A percentile compares a stretch with the other conserved stretches of the same genome.
phyloP scores from a whole-genome alignment of 2,888 invertebrate genomes.

The Heliconius ethilla region DNA sequence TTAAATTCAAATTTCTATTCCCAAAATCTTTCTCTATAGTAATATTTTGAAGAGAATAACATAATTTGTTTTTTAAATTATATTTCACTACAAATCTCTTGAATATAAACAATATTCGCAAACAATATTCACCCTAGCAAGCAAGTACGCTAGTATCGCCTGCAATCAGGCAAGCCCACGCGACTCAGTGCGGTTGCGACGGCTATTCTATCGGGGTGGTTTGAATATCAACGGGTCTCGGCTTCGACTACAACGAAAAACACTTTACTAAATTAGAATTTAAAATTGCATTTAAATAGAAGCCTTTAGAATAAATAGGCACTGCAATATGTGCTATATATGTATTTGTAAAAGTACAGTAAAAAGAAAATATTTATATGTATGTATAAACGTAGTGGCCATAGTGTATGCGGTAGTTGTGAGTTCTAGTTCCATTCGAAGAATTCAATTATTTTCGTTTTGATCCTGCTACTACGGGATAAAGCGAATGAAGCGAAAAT shows the following conservation, averaged over 20 bases:
- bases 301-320: background rate
- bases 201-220: conserved; percentile 63
- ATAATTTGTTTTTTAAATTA: background rate
- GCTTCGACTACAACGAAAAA: conserved; percentile 60
- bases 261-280: conserved; percentile 67
- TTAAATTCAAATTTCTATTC: too few relatives aligned
- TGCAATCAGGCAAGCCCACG: conserved; percentile 72
- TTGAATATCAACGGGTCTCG: conserved; percentile 77
- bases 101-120: background rate
- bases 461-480: background rate
- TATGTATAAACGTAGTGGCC: too few relatives aligned
- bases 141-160: conserved; percentile 57
- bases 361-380: too few relatives aligned
- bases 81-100: background rate
- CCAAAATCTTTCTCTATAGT: too few relatives aligned
- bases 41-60: too few relatives aligned
- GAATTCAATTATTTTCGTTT: background rate
- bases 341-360: background rate
- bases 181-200: conserved; percentile 71
- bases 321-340: background rate
- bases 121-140: conserved; percentile 50
- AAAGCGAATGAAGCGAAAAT: background rate
- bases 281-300: conserved; percentile 24
- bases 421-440: background rate
- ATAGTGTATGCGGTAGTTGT: background rate